Percentiles rank a stretch among this genome's conserved stretches.
These are phyloP conservation scores for Melanostigma gelatinosum DNA, from an alignment of 2,113 vertebrate genomes.

Conservation along the genomic window DNA sequence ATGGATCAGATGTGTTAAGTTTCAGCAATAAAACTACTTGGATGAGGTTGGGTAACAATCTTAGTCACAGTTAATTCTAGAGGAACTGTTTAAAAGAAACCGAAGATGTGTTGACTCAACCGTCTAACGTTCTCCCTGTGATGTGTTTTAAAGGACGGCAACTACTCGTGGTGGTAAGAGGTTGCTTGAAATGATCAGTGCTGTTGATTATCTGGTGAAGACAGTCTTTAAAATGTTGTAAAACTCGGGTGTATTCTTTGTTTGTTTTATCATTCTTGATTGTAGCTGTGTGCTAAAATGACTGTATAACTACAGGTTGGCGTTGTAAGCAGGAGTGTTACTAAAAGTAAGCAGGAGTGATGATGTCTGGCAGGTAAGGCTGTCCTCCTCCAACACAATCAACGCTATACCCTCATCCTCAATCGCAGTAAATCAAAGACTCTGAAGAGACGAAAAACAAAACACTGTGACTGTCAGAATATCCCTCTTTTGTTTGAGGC, in stretches of 20 bases:
- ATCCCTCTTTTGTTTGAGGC: conserved; percentile 58
- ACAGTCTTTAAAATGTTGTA: not conserved
- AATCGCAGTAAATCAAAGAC: conserved; percentile 60
- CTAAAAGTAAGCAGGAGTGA: not conserved
- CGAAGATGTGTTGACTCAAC: not conserved
- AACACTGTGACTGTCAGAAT: conserved; percentile 46
- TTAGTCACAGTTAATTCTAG: not conserved
- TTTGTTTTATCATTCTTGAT: not conserved
- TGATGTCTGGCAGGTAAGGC: conserved; percentile 26
- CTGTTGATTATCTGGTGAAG: not conserved
- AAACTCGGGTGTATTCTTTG: not conserved
- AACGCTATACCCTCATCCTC: conserved; percentile 38
- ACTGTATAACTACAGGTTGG: not conserved
- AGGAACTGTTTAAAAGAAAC: not conserved
- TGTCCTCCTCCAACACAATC: conserved; percentile 36
- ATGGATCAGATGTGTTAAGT: not conserved
- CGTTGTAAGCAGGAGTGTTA: not conserved
- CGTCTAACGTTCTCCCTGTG: not conserved
- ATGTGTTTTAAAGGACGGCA: not conserved
- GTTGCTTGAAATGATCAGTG: not conserved
- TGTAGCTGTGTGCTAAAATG: not conserved
- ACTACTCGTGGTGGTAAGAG: no score
- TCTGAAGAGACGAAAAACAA: conserved; percentile 43
- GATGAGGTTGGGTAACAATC: not conserved
- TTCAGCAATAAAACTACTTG: not conserved